Evolutionary conservation across 2,113 vertebrate genomes (phyloP), one percentile per base, ranked within the genome.

Genomic region (Peromyscus californicus): DNA sequence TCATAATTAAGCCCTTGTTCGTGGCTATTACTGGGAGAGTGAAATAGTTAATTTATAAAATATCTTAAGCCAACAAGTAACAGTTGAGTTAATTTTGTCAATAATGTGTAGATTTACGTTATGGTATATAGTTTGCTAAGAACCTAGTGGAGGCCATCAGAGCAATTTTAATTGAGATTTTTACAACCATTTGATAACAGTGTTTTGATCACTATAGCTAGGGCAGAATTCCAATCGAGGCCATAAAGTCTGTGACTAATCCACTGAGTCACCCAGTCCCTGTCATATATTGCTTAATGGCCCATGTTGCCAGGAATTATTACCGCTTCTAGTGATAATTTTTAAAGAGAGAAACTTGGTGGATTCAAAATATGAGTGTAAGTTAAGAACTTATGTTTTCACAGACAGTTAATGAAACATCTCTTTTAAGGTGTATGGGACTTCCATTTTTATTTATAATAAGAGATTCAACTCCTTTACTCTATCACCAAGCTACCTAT

Each of bases 221-320:
- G 98, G 99, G 98, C 98, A 98, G 93, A 92, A 98, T 99, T 99
- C 99, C 99, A 99, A 98, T 95, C 98, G 97, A 98, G 97, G 97
- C 98, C 92, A 98, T 99, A 99, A 99, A 99, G 98, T 96, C 97
- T 98, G 98, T 98, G 98, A 99, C 98, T 99, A 99, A 99, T 98
- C 98, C 98, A 99, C 97, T 98, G 98, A 99, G 98, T 98, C 98
- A 98, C 98, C 93, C 96, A 98, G 97, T 98, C 98, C 95, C 97
- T 98, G 98, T 98, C 98, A 98, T 98, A 98, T 99, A 99, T 98
- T 98, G 98, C 98, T 99, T 99, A 99, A 99, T 99, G 98, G 97
- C 91, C 98, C 98, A 94, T 98, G 98, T 97, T 98, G 97, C 98
- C 97, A 99, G 98, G 98, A 99, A 98, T 99, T 98, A 98, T 98